Base-by-base conservation (phyloP, 2,888 invertebrate species). In the Hemaris fuciformis region DNA sequence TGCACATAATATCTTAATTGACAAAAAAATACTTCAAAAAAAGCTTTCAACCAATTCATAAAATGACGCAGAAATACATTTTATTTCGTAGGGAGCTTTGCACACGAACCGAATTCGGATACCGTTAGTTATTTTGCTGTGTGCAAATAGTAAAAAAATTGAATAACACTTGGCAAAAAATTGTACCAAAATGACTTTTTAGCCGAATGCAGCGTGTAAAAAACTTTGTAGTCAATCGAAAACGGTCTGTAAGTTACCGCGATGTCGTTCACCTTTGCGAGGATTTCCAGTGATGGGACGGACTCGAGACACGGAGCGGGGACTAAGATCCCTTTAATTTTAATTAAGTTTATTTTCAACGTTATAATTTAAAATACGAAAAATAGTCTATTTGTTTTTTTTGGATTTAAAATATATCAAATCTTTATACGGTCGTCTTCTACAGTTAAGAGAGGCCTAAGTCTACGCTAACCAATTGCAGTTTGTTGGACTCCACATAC, bases 141-240 rank as follows among this genome's bases (percentile, higher is more conserved):
- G 42, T 45, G 38, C 13, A 60, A 60, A 41, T 34, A 43, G 27
- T 1, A 45, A 20, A 20, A 38, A 45, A 59, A 43, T 20, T 13
- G 23, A 60, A 60, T 48, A 25, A 18, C 18, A 46, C 18, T 18
- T 60, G 10, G 41, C 23, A 60, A 53, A 60, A 48, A 60, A 48
- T 20, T 46, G 23, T 5, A 22, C 10, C 41, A 38, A 60, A 41
- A 60, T 60, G 48, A 53, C 38, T 60, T 60, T 58, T 38, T 27
- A 25, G 41, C 13, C 22, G 46, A 60, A 41, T 41, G 48, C 41
- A 53, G 18, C 38, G 25, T 25, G 25, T 41, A 60, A 60, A 60
- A 59, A 60, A 60, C 13, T 53, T 31, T 41, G 46, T 48, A 60
- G 48, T 60, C 41, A 53, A 60, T 60, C 60, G 48, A 53, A 60